Base-by-base conservation (phyloP, 2,888 invertebrate genomes). In the Xanthia togata region DNA sequence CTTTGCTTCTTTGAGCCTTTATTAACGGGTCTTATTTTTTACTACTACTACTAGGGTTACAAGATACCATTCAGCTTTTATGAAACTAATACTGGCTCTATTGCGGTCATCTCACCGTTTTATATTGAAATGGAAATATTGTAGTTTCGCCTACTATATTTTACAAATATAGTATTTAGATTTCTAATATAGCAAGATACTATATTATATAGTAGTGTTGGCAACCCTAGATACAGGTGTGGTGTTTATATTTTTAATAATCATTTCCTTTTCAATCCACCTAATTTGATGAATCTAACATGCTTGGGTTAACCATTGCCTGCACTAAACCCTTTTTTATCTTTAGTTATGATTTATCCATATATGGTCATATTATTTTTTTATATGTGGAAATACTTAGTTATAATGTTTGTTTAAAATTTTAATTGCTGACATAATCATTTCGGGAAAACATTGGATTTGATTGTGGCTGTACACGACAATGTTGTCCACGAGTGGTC, bases 241-340 rank as follows among this genome's bases (percentile, higher is more conserved):
- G 41, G 20, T 65, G 26, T 50, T 59, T 53, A 62, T 14, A 50
- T 82, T 82, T 81, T 20, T 12, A 65, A 31, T 31, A n/a, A 53
- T 64, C 14, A n/a, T 26, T 74, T 41, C 41, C 23, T 59, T 59
- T 68, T 38, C 26, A 69, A 68, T 26, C 76, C 76, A 76, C 44
- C 35, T 82, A 38, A 63, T 68, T 63, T 57, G 26, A 64, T 53
- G 1, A 68, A 76, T 69, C 53, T 79, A 79, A 79, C 82, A 50
- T 68, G 79, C 79, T 79, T 79, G 82, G 77, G 68, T 68, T 79
- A 79, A 79, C 82, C 57, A 82, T 41, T 79, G 79, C 77, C 76
- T 79, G 67, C 63, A 82, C 68, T 76, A 57, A 79, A 82, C 69
- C 68, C 82, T 82, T 68, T 76, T 68, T 76, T 68, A 82, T 73